Evolutionary conservation across 2,797 vertebrate genomes (phyloP).

Genomic region (Poeciliopsis infans): DNA sequence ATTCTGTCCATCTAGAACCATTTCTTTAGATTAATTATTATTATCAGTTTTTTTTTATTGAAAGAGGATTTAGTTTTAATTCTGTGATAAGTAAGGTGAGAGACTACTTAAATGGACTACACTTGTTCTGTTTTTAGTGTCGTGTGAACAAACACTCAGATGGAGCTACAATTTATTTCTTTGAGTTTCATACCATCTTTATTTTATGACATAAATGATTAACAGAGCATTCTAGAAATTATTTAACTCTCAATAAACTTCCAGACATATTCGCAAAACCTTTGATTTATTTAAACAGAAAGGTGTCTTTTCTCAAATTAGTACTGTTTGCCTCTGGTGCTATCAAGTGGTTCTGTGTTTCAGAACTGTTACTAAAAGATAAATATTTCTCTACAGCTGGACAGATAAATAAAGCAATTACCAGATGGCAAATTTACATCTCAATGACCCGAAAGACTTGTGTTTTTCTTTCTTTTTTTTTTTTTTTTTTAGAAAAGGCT

Average conservation of each 20-base stretch:
- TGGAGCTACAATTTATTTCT: neutral
- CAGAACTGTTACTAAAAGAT: conserved; percentile 20
- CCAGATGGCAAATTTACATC: conserved; percentile 35
- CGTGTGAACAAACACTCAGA: neutral
- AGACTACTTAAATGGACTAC: neutral
- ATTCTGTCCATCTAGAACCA: neutral
- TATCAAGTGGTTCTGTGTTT: neutral
- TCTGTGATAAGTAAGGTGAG: neutral
- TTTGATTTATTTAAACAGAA: conserved; percentile 10
- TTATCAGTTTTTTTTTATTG: neutral
- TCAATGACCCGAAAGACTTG: conserved; percentile 29
- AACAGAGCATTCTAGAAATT: conserved; percentile 10
- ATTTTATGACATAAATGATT: conserved; percentile 5
- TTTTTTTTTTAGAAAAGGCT: conserved; percentile 28
- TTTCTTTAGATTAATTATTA: neutral
- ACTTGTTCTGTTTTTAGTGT: neutral
- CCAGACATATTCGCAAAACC: conserved; percentile 11
- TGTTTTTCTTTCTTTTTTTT: neutral
- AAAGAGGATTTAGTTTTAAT: neutral
- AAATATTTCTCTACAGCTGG: conserved; percentile 17
- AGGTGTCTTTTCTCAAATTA: conserved; percentile 1
- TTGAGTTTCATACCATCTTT: neutral
- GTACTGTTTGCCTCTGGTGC: neutral
- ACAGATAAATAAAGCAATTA: conserved; percentile 5
- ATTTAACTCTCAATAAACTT: conserved; percentile 10